phyloP scores from a whole-genome alignment of 2,888 invertebrate genomes.

The Sesia apiformis region DNA sequence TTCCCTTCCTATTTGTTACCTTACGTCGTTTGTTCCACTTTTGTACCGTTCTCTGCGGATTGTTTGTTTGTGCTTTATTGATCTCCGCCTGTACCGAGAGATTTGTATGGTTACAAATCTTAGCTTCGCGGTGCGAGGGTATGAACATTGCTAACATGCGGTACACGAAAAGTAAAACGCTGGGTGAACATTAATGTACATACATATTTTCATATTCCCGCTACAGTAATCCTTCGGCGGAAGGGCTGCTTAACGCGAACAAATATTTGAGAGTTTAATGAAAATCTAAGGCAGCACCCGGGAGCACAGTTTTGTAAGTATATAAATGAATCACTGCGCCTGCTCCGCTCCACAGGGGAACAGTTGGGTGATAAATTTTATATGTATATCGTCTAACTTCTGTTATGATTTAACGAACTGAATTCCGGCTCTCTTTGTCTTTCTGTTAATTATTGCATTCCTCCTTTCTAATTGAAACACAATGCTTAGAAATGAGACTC shows the following conservation, averaged over 20 bases:
- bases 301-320: slow-evolving; percentile 45
- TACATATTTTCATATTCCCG: slow-evolving; percentile 52
- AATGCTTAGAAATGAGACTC: slow-evolving; percentile 1
- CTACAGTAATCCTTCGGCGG: slow-evolving; percentile 37
- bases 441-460: slow-evolving; percentile 46
- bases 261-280: slow-evolving; percentile 66
- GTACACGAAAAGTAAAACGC: slow-evolving; percentile 26
- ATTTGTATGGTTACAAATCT: slow-evolving; percentile 19
- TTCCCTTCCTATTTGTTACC: slow-evolving; percentile 10
- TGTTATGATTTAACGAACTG: slow-evolving; percentile 65
- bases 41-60: slow-evolving; percentile 17
- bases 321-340: slow-evolving; percentile 56
- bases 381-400: slow-evolving; percentile 53
- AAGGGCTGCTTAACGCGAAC: slow-evolving; percentile 42
- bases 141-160: slow-evolving; percentile 38
- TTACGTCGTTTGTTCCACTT: slow-evolving; percentile 10
- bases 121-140: slow-evolving; percentile 15
- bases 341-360: slow-evolving; percentile 29
- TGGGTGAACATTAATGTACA: slow-evolving; percentile 42
- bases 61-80: slow-evolving; percentile 42
- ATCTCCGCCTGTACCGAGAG: slow-evolving; percentile 19
- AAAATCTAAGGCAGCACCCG: slow-evolving; percentile 49
- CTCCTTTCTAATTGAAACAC: slow-evolving; percentile 23
- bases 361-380: slow-evolving; percentile 58
- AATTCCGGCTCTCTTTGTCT: slow-evolving; percentile 42